Base-by-base conservation (phyloP, 2,113 vertebrate species). In the Eurystomus gularis region DNA sequence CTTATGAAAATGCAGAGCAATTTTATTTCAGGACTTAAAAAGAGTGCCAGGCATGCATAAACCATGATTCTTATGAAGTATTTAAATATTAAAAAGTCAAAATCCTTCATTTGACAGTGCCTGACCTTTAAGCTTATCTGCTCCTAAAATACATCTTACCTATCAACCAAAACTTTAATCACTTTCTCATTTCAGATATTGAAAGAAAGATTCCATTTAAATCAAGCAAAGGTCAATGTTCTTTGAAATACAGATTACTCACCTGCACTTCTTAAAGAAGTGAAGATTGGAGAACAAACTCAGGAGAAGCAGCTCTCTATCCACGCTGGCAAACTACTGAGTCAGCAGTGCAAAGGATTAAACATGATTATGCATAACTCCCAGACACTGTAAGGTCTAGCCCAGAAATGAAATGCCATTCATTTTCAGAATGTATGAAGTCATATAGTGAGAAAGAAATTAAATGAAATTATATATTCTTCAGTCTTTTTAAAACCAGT, bases 81-180 rank as follows among this genome's bases (percentile, higher is more conserved):
- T 95, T 98, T 97, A 97, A 98, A 97, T 97, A 98, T 98, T 97
- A 96, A 98, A 96, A 96, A 98, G 96, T 95, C 88, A 94, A 96
- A 97, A 97, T 97, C 97, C 90, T 97, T 97, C 87, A 97, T 96
- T 96, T 98, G 97, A 97, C 97, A 97, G 96, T 93, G 90, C 96
- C 96, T 98, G 98, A 98, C 98, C 98, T 98, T 98, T 98, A 96
- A 97, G 97, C 91, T 97, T 97, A 98, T 98, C 97, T 98, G 87
- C 93, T 98, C 87, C 96, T 97, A 97, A 98, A 98, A 98, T 98
- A 96, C 94, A 96, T 97, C 95, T 97, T 97, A 94, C 92, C 97
- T 97, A 98, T 98, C 98, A 97, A 98, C 85, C 92, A 95, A 96
- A 97, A 93, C 87, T 97, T 98, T 98, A 98, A 98, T 98, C 98